These are phyloP conservation scores for Brachyalestes nurse DNA, from an alignment of 2,797 vertebrate species.

Conservation along the genomic window DNA sequence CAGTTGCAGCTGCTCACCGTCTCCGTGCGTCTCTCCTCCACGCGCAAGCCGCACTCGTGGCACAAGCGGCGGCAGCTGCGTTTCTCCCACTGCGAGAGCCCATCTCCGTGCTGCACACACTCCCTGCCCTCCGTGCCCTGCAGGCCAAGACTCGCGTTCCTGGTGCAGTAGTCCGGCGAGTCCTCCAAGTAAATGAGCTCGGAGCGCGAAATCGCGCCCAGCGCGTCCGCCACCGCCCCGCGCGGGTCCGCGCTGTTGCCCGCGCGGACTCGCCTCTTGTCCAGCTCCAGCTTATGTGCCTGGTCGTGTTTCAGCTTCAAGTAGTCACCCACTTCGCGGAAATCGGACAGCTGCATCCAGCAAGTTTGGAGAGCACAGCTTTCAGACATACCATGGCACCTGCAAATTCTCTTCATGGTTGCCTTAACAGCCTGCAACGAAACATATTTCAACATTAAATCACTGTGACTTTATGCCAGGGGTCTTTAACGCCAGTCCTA, in stretches of 20 bases:
- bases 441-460: not conserved
- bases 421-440: constrained; percentile 86
- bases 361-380: constrained; percentile 97
- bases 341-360: constrained; percentile 94
- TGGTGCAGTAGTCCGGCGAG: constrained; percentile 91
- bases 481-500: too few relatives aligned
- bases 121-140: constrained; percentile 92
- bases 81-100: constrained; percentile 81
- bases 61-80: constrained; percentile 91
- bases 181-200: constrained; percentile 94
- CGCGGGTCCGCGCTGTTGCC: constrained; percentile 91
- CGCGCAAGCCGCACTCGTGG: constrained; percentile 88
- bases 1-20: constrained; percentile 92
- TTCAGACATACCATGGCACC: constrained; percentile 96
- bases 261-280: constrained; percentile 84
- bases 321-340: constrained; percentile 90
- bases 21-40: constrained; percentile 86
- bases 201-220: constrained; percentile 78
- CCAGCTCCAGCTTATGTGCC: constrained; percentile 91
- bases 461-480: not conserved
- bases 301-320: constrained; percentile 88
- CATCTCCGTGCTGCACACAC: constrained; percentile 84
- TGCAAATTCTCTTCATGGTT: constrained; percentile 91
- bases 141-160: constrained; percentile 87
- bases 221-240: constrained; percentile 78